Evolutionary conservation across 2,888 invertebrate species (phyloP), one percentile per base, ranked within the genome.

Genomic region (Chalcis sispes): DNA sequence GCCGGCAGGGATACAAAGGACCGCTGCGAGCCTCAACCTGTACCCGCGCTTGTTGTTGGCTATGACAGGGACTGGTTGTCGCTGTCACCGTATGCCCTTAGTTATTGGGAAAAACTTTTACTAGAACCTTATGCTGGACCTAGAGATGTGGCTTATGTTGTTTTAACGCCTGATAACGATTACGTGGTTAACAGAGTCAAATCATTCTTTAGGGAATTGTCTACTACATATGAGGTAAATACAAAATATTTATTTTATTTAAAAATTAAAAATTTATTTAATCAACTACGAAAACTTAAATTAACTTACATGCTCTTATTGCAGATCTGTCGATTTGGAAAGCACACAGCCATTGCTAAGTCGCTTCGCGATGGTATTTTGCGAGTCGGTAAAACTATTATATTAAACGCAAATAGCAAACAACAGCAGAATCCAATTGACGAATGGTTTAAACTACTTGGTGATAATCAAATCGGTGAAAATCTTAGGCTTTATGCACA

Each of bases 61-160:
- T 95, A 96, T 89, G 98, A 98, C 86, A 95, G 96, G 84, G 98
- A 99, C 86, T 97, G 98, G 96, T 90, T 98, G 58, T 94, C 97
- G 5, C 90, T 98, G 50, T 96, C 98, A n/a, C 98, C 98, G 0
- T 95, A 97, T 87, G 96, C 98, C 62, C 91, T 98, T 52, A 94
- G 95, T 77, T 97, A 96, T 88, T 99, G 99, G 99, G 99, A 99
- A 88, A 95, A 97, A 84, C 91, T 99, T n/a, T 90, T 96, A n/a
- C 90, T 99, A 13, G 98, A 99, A 88, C 99, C 99, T 0, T 98
- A 97, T 88, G 95, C 98, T n/a, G 96, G 96, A 86, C 92, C 96
- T 4, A 91, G 98, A 40, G 98, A 99, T 88, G 94, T 99, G 0
- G 97, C 96, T 27, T 99, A 99, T 88, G 92, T 98, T 48, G 97